A percentile compares a stretch with the other conserved stretches of the same genome.
Evolutionary conservation across 2,113 vertebrate genomes (phyloP).

Genomic region (Anolis sagrei): DNA sequence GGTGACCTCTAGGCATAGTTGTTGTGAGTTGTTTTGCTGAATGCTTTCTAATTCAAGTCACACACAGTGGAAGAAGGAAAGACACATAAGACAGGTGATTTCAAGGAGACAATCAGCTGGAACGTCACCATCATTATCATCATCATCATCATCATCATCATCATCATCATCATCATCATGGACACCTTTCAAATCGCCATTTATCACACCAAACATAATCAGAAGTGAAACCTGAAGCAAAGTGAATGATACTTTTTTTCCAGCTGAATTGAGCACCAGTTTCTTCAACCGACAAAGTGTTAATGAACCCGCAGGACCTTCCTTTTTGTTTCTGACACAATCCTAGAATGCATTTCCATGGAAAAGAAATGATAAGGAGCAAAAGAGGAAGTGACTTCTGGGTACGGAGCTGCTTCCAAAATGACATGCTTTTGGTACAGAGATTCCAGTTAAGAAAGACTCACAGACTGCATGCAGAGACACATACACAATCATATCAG

Average conservation of each 20-base stretch:
- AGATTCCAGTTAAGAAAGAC: neutral
- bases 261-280: too few relatives aligned
- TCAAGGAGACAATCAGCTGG: neutral
- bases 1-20: neutral
- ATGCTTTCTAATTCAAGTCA: neutral
- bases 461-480: conserved; percentile 28
- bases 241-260: too few relatives aligned
- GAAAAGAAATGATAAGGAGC: neutral
- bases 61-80: neutral
- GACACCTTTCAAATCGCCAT: too few relatives aligned
- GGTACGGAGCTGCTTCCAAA: conserved; percentile 75
- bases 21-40: neutral
- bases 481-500: neutral
- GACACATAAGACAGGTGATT: neutral
- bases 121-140: neutral
- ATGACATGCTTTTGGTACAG: conserved; percentile 40
- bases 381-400: neutral
- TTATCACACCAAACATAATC: neutral
- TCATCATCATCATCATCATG: too few relatives aligned
- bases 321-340: accelerated
- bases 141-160: too few relatives aligned
- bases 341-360: neutral
- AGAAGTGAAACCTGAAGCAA: neutral
- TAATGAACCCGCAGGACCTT: neutral
- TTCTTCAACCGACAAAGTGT: neutral